Conservation (phyloP, 2,888 invertebrate species). For the Anthophora plumipes region DNA sequence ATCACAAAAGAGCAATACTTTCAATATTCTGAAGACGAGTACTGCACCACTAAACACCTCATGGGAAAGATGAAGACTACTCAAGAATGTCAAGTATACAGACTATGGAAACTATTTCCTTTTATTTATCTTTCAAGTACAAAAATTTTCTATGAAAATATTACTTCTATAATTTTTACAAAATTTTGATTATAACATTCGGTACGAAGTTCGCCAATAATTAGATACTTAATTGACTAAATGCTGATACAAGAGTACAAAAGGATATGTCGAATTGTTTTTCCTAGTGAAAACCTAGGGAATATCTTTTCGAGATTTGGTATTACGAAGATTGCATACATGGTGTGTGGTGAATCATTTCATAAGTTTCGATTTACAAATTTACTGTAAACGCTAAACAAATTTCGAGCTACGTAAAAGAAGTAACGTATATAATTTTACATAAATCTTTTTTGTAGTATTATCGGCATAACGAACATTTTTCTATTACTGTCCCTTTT, state of each 20-base stretch:
- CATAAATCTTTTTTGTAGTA: neutral
- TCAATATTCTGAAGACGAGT: constrained; percentile 13
- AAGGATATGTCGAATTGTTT: constrained; percentile 8
- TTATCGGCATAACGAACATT: neutral
- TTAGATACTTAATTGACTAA: constrained; percentile 33
- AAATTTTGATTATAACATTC: neutral
- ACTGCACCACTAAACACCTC: constrained; percentile 40
- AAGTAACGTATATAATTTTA: neutral
- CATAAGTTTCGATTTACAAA: neutral
- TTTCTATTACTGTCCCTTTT: neutral
- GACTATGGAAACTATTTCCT: neutral
- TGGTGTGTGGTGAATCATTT: neutral
- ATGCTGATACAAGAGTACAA: constrained; percentile 3
- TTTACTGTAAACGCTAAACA: neutral
- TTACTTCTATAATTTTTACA: constrained; percentile 26
- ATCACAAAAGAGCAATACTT: neutral
- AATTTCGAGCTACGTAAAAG: neutral
- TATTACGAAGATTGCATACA: neutral
- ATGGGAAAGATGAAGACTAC: constrained; percentile 36
- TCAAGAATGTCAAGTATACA: constrained; percentile 27
- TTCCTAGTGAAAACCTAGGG: neutral
- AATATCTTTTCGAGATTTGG: neutral
- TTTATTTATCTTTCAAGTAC: neutral
- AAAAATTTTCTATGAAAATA: neutral
- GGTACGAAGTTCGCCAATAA: constrained; percentile 6